A percentile compares a stretch with the other conserved stretches of the same genome.
These are phyloP conservation scores for Polietes domitor DNA, from an alignment of 2,888 invertebrate species.

Conservation along the genomic window DNA sequence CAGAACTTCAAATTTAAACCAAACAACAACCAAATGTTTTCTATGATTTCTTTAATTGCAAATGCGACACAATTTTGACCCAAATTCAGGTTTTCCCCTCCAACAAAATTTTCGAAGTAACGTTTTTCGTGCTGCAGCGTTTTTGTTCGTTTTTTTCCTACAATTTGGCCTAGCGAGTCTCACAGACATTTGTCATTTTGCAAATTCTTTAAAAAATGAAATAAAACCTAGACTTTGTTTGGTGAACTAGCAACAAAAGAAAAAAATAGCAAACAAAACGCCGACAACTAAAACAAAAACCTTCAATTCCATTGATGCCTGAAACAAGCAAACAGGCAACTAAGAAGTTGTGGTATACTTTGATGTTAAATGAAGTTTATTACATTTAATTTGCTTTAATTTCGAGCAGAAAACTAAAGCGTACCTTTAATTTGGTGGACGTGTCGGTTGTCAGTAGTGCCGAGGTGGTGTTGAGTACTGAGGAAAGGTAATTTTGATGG, in stretches of 20 bases:
- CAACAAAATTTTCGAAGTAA: background rate
- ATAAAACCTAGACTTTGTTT: background rate
- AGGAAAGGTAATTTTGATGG: too few relatives aligned
- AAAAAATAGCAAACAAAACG: too few relatives aligned
- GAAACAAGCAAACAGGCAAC: background rate
- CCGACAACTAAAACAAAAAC: constrained; percentile 9
- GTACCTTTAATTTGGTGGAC: background rate
- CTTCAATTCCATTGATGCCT: constrained; percentile 20
- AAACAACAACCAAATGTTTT: background rate
- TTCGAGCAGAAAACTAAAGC: constrained; percentile 6
- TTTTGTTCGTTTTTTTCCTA: constrained; percentile 7
- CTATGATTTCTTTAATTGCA: background rate
- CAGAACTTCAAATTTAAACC: too few relatives aligned
- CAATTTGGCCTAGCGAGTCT: background rate
- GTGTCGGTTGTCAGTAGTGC: background rate
- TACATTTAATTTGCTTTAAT: constrained; percentile 48
- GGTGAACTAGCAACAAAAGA: too few relatives aligned
- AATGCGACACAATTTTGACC: constrained; percentile 34
- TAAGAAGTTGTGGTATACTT: constrained; percentile 34
- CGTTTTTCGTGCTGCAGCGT: constrained; percentile 34
- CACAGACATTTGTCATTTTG: constrained; percentile 39
- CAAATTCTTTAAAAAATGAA: constrained; percentile 32
- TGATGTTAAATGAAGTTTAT: constrained; percentile 41
- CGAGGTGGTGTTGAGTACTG: background rate
- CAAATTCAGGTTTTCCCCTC: constrained; percentile 9